Conservation (phyloP, 1,140 invertebrate genomes). For the Drosophila erecta region DNA sequence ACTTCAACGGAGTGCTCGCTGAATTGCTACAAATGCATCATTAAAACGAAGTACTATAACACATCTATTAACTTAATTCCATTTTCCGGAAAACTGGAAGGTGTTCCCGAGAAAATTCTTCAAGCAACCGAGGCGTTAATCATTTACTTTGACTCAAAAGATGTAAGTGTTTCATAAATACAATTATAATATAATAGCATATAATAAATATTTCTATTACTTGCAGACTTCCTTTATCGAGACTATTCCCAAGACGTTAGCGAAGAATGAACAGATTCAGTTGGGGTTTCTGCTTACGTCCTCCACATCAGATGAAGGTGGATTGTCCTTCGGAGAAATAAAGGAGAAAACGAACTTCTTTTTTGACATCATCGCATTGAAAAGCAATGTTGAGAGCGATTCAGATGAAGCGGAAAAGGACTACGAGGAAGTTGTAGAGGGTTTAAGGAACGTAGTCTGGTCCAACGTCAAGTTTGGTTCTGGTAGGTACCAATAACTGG, state of each 20-base stretch:
- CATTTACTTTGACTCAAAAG: constrained; percentile 51
- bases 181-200: no score
- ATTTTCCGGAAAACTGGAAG: constrained; percentile 53
- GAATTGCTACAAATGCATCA: constrained; percentile 46
- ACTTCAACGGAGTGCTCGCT: constrained; percentile 18
- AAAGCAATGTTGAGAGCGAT: constrained; percentile 18
- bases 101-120: constrained; percentile 44
- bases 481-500: constrained; percentile 13
- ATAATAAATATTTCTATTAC: background rate
- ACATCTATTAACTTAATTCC: constrained; percentile 51
- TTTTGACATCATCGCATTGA: constrained; percentile 57
- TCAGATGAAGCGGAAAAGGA: constrained; percentile 13
- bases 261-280: constrained; percentile 46
- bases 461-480: constrained; percentile 50
- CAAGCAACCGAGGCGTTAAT: constrained; percentile 52
- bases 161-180: constrained; percentile 29
- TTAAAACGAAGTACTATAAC: constrained; percentile 57
- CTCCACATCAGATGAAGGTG: constrained; percentile 9
- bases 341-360: constrained; percentile 47
- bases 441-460: constrained; percentile 55
- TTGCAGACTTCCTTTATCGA: constrained; percentile 53
- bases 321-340: constrained; percentile 42
- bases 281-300: constrained; percentile 58
- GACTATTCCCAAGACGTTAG: constrained; percentile 31
- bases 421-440: constrained; percentile 54